Evolutionary conservation across 2,888 invertebrate genomes (phyloP), one percentile per base, ranked within the genome.

Genomic region (Rapana venosa): DNA sequence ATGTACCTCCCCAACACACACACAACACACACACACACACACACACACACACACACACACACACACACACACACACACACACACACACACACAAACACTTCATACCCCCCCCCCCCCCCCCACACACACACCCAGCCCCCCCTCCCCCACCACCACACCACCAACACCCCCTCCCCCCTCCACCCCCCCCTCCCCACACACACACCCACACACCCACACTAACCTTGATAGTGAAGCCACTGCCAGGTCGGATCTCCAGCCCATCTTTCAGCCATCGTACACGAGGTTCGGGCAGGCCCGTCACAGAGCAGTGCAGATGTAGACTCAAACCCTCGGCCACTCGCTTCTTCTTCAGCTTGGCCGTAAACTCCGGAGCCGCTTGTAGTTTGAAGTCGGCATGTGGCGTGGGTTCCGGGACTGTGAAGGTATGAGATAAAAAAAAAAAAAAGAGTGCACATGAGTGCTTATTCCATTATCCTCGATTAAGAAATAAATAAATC

Each of bases 251-350:
- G 58, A 95, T 94, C 74, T 94, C 94, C 56, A 91, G 90, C 1
- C 98, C 98, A 96, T 99, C 98, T 95, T 97, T 97, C 96, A 97
- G 98, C 99, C 99, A 99, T 87, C 97, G 97, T 26, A 98, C 97
- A 92, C 97, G 97, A 0, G 98, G 98, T 90, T 96, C 96, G 1
- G 97, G 97, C 88, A 97, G 96, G 26, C 97, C 97, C 88, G 98
- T 97, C 35, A 99, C 98, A 96, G 98, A 98, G 96, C 98, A 98
- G 87, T 93, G 92, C 35, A 96, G 93, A 79, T 93, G 92, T n/a
- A 95, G 93, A 92, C 94, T 93, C 89, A 91, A 93, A 70, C 95
- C 95, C 61, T 93, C 94, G 0, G 92, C 90, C 35, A 93, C 93
- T 5, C 92, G 91, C n/a, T 93, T 92, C 90, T 94, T 93, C 91